phyloP scores from a whole-genome alignment of 2,113 vertebrate genomes.

The Hippocampus comes region DNA sequence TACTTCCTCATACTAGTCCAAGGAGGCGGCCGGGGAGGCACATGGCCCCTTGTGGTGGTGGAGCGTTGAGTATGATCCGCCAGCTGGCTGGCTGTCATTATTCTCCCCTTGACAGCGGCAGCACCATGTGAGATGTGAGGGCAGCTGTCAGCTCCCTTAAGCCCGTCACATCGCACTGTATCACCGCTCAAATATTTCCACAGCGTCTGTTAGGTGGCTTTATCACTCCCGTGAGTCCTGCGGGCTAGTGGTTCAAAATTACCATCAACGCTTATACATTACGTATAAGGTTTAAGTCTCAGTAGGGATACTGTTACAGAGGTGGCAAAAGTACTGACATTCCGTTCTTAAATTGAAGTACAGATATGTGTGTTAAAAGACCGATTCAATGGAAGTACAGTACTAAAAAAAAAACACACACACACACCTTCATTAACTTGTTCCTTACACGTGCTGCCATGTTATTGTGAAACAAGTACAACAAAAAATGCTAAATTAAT shows the following conservation, averaged over 20 bases:
- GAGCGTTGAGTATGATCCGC: constrained; percentile 23
- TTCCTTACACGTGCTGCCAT: too few species aligned
- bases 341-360: too few species aligned
- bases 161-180: neutral
- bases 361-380: too few species aligned
- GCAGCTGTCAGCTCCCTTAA: constrained; percentile 4
- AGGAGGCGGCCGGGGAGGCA: neutral
- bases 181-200: constrained; percentile 5
- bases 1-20: neutral
- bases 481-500: too few species aligned
- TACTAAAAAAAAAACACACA: too few species aligned
- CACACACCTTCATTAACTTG: too few species aligned
- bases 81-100: constrained; percentile 36
- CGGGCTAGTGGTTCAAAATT: neutral
- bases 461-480: too few species aligned
- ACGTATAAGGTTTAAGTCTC: neutral
- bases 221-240: constrained; percentile 1
- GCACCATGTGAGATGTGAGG: constrained; percentile 13
- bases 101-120: constrained; percentile 11
- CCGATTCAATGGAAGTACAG: too few species aligned
- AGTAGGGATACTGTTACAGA: neutral
- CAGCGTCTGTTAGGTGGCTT: constrained; percentile 15
- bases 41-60: constrained; percentile 6
- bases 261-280: neutral
- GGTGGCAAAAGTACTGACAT: too few species aligned